phyloP scores from a whole-genome alignment of 2,797 vertebrate genomes.

The Tenualosa ilisha region DNA sequence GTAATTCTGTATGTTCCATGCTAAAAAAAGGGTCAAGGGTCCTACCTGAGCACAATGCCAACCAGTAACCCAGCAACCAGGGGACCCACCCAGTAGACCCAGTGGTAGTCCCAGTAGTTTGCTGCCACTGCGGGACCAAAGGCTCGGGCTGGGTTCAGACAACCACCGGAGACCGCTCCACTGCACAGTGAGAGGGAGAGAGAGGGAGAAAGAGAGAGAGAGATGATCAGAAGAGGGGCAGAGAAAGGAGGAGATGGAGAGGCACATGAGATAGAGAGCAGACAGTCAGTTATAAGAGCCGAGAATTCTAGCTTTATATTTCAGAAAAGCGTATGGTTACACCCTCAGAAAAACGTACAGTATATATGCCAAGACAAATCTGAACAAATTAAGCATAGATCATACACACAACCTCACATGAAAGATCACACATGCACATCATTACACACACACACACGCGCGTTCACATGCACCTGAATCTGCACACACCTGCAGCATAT shows the following conservation, averaged over 20 bases:
- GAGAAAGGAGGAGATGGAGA: background rate
- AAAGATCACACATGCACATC: background rate
- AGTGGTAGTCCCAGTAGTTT: constrained; percentile 73
- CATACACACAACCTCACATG: background rate
- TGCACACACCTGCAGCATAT: background rate
- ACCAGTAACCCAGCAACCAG: constrained; percentile 61
- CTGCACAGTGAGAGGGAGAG: constrained; percentile 49
- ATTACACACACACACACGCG: background rate
- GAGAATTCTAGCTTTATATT: background rate
- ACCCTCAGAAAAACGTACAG: background rate
- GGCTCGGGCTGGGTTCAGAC: constrained; percentile 77
- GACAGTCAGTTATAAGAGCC: too few species aligned
- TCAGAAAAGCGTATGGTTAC: background rate
- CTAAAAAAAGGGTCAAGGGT: background rate
- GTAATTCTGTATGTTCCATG: background rate
- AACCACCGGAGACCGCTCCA: constrained; percentile 69
- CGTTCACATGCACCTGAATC: background rate
- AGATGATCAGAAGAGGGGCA: background rate
- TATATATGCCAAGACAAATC: background rate
- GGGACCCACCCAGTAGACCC: constrained; percentile 78
- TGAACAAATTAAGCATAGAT: background rate
- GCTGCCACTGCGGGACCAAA: constrained; percentile 73
- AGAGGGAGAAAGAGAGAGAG: background rate
- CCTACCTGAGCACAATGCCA: constrained; percentile 36
- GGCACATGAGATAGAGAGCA: background rate